Evolutionary conservation across 2,888 invertebrate genomes (phyloP).

Genomic region (Nycteola revayana): DNA sequence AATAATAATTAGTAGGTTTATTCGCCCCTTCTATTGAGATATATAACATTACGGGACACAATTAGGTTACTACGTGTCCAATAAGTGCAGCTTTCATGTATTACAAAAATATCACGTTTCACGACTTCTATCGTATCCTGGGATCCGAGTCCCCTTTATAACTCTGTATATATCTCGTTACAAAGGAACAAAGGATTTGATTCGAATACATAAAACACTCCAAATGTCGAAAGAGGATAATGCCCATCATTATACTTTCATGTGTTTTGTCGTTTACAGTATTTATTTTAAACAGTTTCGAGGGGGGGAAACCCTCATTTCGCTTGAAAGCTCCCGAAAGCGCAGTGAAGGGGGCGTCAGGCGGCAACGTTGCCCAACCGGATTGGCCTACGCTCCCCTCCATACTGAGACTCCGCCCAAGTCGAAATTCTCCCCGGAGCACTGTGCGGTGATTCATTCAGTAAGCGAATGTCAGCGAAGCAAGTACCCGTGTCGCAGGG

Average conservation of each 20-base stretch:
- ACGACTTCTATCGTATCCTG: slow-evolving; percentile 64
- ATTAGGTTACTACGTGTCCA: slow-evolving; percentile 49
- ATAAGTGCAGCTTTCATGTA: slow-evolving; percentile 58
- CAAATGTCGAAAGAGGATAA: slow-evolving; percentile 75
- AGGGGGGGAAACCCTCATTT: slow-evolving; percentile 76
- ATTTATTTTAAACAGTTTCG: slow-evolving; percentile 77
- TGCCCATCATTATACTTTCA: slow-evolving; percentile 80
- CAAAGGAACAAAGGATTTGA: slow-evolving; percentile 74
- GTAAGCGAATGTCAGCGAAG: slow-evolving; percentile 47
- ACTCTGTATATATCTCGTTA: slow-evolving; percentile 61
- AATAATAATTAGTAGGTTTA: slow-evolving; percentile 28
- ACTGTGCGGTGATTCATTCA: slow-evolving; percentile 46
- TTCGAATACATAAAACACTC: slow-evolving; percentile 79
- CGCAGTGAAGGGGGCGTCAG: slow-evolving; percentile 63
- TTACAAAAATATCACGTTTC: slow-evolving; percentile 76
- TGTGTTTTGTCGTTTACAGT: slow-evolving; percentile 80
- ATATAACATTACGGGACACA: slow-evolving; percentile 35
- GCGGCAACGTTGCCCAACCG: slow-evolving; percentile 45
- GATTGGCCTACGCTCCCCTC: slow-evolving; percentile 68
- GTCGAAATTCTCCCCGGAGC: slow-evolving; percentile 55
- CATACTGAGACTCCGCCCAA: slow-evolving; percentile 62
- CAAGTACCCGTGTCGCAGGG: slow-evolving; percentile 42
- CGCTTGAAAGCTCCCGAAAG: slow-evolving; percentile 77
- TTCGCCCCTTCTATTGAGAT: slow-evolving; percentile 37
- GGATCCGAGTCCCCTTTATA: slow-evolving; percentile 64